Conservation (phyloP, 2,888 invertebrate species). For the Dasypogon diadema region DNA sequence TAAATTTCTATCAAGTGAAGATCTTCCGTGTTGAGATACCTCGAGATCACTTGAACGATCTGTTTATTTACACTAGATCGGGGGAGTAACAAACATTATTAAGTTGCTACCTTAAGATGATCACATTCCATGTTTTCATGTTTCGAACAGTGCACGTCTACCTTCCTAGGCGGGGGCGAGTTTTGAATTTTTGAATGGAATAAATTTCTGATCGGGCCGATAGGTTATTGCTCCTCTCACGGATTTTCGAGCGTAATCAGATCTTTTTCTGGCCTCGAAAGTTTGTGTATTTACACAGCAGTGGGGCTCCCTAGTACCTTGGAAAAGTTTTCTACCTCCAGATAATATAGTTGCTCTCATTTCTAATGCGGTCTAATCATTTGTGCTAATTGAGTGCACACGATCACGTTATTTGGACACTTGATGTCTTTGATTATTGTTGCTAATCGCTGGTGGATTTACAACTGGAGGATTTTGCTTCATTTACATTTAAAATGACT, state of each 20-base stretch:
- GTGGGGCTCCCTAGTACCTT: slow-evolving; percentile 13
- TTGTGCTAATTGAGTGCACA: slow-evolving; percentile 11
- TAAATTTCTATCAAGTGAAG: slow-evolving; percentile 27
- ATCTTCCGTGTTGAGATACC: slow-evolving; percentile 39
- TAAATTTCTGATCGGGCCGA: background rate
- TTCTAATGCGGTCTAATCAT: slow-evolving; percentile 23
- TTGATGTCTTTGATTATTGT: no score
- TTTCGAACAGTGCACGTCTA: background rate
- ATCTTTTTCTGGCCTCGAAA: slow-evolving; percentile 13
- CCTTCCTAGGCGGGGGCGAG: background rate
- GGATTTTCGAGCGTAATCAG: background rate
- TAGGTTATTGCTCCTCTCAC: slow-evolving; percentile 8
- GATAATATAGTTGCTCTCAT: slow-evolving; percentile 7
- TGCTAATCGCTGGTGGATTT: no score
- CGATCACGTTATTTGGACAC: background rate
- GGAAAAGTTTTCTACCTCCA: background rate
- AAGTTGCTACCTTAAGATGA: slow-evolving; percentile 7
- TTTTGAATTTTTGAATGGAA: background rate
- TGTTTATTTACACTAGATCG: slow-evolving; percentile 9
- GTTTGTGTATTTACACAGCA: slow-evolving; percentile 6
- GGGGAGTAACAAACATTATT: slow-evolving; percentile 11
- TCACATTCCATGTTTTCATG: slow-evolving; percentile 14
- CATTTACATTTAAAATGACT: no score
- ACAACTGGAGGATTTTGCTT: no score
- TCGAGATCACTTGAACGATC: slow-evolving; percentile 4